phyloP scores from a whole-genome alignment of 2,113 vertebrate species.

The Macroglossus sobrinus region DNA sequence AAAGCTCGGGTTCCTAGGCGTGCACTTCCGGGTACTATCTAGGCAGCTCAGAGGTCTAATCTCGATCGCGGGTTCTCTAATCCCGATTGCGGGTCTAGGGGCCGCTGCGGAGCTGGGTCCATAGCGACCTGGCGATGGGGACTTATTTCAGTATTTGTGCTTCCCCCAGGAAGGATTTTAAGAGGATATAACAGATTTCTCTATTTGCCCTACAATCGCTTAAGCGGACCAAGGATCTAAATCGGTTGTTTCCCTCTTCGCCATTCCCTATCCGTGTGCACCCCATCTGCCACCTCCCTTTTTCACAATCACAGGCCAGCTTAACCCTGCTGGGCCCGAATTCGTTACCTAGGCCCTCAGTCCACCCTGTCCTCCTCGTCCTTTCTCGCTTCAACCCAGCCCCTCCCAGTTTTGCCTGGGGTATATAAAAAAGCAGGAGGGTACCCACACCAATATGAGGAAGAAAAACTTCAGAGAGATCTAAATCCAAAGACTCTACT shows the following conservation, averaged over 20 bases:
- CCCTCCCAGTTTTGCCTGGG: background rate
- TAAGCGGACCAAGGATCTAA: background rate
- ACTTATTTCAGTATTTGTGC: background rate
- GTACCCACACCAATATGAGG: background rate
- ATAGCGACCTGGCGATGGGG: rapidly evolving
- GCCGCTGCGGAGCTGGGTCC: background rate
- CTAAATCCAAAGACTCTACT: background rate
- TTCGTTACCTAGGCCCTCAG: background rate
- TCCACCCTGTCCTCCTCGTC: background rate
- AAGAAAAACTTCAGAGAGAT: background rate
- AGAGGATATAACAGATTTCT: background rate
- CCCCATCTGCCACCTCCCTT: background rate
- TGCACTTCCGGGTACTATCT: background rate
- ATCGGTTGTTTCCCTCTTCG: background rate
- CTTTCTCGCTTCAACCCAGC: background rate
- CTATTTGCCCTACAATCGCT: background rate
- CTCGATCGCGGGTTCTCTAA: background rate
- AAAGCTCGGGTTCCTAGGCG: background rate
- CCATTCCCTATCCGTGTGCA: background rate
- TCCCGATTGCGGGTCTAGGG: background rate
- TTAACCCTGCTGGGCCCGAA: background rate
- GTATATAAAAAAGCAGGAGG: background rate
- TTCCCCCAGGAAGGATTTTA: background rate
- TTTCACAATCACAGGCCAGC: background rate
- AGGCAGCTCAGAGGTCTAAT: background rate